These are phyloP conservation scores for Molossus alvarezi DNA, from an alignment of 2,797 vertebrate genomes.

Conservation along the genomic window DNA sequence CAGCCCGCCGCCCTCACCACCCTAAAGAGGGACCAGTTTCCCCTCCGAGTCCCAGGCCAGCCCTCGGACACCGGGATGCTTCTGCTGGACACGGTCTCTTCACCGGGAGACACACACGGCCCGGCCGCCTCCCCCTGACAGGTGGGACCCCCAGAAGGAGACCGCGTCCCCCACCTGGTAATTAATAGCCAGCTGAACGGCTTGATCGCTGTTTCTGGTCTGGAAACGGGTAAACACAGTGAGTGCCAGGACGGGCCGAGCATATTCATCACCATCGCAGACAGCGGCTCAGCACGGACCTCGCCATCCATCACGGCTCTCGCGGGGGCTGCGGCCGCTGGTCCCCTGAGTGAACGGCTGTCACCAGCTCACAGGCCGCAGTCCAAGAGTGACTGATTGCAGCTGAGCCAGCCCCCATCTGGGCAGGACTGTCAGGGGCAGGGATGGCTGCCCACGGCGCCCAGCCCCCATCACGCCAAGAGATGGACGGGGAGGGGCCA, in stretches of 20 bases:
- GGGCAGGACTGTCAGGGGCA: neutral
- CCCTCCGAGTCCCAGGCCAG: no score
- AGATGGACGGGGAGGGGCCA: accelerated
- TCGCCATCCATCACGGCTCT: conserved; percentile 28
- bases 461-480: neutral
- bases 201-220: conserved; percentile 40
- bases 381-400: conserved; percentile 70
- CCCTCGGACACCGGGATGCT: neutral
- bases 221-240: conserved; percentile 62
- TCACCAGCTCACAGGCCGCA: accelerated
- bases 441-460: neutral
- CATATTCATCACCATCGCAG: conserved; percentile 68
- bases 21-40: no score
- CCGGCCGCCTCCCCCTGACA: neutral
- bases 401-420: conserved; percentile 61
- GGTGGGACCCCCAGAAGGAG: conserved; percentile 57
- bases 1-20: no score
- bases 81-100: neutral
- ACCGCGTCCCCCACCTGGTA: neutral
- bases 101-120: neutral
- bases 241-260: conserved; percentile 44
- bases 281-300: no score
- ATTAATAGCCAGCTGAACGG: conserved; percentile 66
- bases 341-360: conserved; percentile 40
- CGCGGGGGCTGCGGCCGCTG: neutral